Conservation (phyloP, 2,113 vertebrate genomes). For the Theristicus caerulescens region DNA sequence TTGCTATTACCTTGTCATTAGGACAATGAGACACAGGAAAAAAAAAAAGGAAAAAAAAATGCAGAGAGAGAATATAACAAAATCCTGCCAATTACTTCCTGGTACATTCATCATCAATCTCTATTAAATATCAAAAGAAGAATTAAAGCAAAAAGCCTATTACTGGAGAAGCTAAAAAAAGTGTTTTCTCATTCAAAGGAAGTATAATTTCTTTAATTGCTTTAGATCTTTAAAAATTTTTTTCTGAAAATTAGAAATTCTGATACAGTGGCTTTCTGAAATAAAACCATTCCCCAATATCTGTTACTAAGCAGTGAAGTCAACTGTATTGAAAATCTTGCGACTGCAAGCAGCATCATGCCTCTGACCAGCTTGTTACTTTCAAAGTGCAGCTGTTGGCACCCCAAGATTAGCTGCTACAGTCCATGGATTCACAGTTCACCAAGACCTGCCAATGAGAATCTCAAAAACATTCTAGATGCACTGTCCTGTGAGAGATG, state of each 20-base stretch:
- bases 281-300: not conserved
- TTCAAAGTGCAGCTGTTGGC: not conserved
- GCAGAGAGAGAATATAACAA: not conserved
- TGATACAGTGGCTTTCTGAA: not conserved
- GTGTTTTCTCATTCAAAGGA: not conserved
- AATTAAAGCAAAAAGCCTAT: not conserved
- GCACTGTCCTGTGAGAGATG: not conserved
- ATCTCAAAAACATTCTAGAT: not conserved
- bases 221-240: not conserved
- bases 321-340: not conserved
- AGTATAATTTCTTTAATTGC: not conserved
- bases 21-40: not conserved
- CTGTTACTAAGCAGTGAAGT: not conserved
- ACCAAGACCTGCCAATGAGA: not conserved
- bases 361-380: not conserved
- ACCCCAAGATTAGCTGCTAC: not conserved
- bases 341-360: not conserved
- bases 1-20: not conserved
- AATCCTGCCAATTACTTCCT: not conserved
- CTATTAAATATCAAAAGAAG: not conserved
- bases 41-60: too few relatives aligned
- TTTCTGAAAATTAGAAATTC: not conserved
- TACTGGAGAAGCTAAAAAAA: not conserved
- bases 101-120: not conserved
- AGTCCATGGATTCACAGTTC: not conserved